Evolutionary conservation across 92 coral and sea anemone genomes (phyloP).

Genomic region (Phenganax marumi): DNA sequence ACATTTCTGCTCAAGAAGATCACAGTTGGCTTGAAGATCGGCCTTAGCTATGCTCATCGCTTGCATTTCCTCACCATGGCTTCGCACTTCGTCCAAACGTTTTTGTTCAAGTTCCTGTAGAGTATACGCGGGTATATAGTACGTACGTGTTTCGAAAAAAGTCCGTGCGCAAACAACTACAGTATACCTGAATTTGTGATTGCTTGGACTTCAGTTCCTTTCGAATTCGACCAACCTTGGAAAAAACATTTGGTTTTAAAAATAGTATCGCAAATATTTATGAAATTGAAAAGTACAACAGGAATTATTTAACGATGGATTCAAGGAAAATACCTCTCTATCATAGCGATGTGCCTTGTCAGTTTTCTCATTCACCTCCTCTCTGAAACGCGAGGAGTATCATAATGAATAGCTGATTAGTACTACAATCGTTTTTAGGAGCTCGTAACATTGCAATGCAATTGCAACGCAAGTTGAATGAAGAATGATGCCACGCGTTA

Average conservation of each 20-base stretch:
- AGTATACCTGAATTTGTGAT: constrained; percentile 64
- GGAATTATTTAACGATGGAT: neutral
- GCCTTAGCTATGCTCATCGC: constrained; percentile 70
- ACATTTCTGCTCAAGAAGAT: constrained; percentile 77
- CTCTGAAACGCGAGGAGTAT: constrained; percentile 54
- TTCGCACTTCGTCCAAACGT: constrained; percentile 81
- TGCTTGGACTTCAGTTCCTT: constrained; percentile 72
- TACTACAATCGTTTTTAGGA: neutral
- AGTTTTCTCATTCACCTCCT: constrained; percentile 77
- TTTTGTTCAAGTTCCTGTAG: constrained; percentile 80
- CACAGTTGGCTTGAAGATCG: constrained; percentile 63
- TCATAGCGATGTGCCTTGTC: constrained; percentile 75
- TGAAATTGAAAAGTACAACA: neutral
- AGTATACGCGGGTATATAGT: neutral
- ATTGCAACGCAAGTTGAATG: neutral
- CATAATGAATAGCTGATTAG: neutral
- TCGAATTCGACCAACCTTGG: constrained; percentile 72
- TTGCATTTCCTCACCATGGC: constrained; percentile 86
- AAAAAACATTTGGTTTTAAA: constrained; percentile 12
- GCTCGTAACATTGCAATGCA: neutral
- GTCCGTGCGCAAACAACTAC: neutral
- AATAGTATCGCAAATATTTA: neutral
- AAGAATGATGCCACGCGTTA: neutral
- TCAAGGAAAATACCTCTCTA: constrained; percentile 60
- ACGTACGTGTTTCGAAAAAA: no score